These are phyloP conservation scores for Oryzias dopingdopingensis DNA, from an alignment of 2,797 vertebrate species.

Conservation along the genomic window DNA sequence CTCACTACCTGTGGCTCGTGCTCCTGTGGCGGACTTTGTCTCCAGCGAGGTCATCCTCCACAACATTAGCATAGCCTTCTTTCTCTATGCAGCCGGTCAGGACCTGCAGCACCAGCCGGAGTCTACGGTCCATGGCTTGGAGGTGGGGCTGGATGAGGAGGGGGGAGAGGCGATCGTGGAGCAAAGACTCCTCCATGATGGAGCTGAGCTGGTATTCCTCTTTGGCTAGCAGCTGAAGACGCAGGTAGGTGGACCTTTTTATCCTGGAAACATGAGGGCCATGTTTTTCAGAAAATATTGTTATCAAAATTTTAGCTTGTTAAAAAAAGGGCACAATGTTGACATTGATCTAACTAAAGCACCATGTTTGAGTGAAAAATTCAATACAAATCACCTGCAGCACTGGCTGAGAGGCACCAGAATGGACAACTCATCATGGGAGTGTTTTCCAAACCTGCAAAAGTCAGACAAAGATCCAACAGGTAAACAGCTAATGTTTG, in stretches of 20 bases:
- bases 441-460: conserved; percentile 93
- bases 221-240: conserved; percentile 91
- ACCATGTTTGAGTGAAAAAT: neutral
- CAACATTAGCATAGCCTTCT: conserved; percentile 82
- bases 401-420: conserved; percentile 95
- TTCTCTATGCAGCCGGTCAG: conserved; percentile 89
- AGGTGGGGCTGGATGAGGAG: conserved; percentile 89
- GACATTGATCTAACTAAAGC: neutral
- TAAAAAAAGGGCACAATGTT: too few relatives aligned
- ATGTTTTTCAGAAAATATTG: too few relatives aligned
- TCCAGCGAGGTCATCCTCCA: conserved; percentile 84
- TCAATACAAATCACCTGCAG: conserved; percentile 85
- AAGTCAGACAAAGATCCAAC: neutral
- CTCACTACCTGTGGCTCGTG: conserved; percentile 88
- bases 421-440: conserved; percentile 95
- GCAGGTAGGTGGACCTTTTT: conserved; percentile 89
- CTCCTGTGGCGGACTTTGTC: conserved; percentile 72
- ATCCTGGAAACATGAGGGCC: conserved; percentile 74
- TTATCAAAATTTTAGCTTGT: too few relatives aligned
- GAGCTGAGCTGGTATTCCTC: conserved; percentile 90
- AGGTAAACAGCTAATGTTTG: neutral
- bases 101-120: conserved; percentile 86
- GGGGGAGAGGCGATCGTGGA: conserved; percentile 84
- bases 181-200: conserved; percentile 92
- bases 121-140: conserved; percentile 91